phyloP scores from a whole-genome alignment of 2,113 vertebrate genomes.

The Chinchilla lanigera region DNA sequence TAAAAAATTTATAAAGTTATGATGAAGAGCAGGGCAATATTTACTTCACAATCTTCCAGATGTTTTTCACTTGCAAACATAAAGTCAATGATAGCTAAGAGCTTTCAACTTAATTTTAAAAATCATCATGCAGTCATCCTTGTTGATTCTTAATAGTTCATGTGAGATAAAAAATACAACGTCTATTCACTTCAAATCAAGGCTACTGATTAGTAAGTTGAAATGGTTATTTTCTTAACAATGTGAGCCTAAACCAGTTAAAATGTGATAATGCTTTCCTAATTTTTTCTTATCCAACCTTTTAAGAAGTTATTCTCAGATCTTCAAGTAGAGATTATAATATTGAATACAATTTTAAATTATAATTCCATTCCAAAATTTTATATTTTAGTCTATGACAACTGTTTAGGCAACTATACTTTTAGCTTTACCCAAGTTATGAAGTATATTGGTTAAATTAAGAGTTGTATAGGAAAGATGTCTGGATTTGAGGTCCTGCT shows the following conservation, averaged over 20 bases:
- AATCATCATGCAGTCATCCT: background rate
- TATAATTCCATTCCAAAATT: background rate
- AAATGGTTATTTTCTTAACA: background rate
- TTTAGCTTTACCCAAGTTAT: background rate
- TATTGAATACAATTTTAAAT: background rate
- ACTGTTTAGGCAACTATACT: background rate
- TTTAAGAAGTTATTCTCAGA: background rate
- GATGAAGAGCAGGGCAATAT: background rate
- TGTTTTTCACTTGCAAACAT: slow-evolving; percentile 28
- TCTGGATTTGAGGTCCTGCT: background rate
- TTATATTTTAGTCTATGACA: background rate
- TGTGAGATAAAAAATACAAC: background rate
- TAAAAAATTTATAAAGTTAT: background rate
- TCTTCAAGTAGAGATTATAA: background rate
- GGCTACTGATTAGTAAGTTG: background rate
- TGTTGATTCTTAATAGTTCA: background rate
- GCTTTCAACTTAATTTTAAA: background rate
- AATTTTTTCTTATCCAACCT: background rate
- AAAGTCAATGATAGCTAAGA: background rate
- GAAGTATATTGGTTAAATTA: background rate
- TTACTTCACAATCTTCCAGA: background rate
- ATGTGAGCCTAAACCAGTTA: background rate
- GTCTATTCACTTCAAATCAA: background rate
- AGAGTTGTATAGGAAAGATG: background rate
- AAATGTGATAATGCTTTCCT: background rate